Evolutionary conservation across 2,888 invertebrate genomes (phyloP), one percentile per base, ranked within the genome.

Genomic region (Cephonodes hylas): DNA sequence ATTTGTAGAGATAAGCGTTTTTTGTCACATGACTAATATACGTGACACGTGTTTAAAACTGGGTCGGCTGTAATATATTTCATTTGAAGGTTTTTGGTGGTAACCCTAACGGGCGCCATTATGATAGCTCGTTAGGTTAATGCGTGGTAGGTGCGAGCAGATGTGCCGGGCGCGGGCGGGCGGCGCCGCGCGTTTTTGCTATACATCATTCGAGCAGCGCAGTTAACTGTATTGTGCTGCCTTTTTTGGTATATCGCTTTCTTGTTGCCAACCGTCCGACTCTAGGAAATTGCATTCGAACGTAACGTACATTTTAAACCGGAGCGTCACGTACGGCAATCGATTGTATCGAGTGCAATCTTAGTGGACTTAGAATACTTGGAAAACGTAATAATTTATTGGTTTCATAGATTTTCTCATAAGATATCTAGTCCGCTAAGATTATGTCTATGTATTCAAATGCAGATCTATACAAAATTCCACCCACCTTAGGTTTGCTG

Each of bases 111-210:
- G 81, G 71, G 76, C 74, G 85, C 90, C 89, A 91, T 91, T 91
- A 91, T 85, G 85, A 80, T 80, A 80, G 86, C 90, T 91, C 91
- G 91, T 91, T 91, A 91, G 85, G 84, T 85, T 88, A 91, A 91
- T 89, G 89, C 85, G 84, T 78, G 84, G 81, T 78, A 85, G 86
- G 89, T 85, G 83, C 76, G 83, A 84, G 84, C 91, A 91, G 89
- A 81, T 91, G 91, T 81, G 85, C 79, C 74, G 76, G 68, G 76
- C 73, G 42, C 20, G 76, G 75, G 67, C 73, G 70, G 71, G 79
- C 80, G 77, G 76, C 66, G 23, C 75, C 71, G 66, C 34, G 74
- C 75, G 87, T 88, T 90, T 89, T 88, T 88, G 82, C 81, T 77
- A 85, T 89, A 85, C 79, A 85, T 89, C 88, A 89, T 84, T 77